A percentile compares a stretch with the other conserved stretches of the same genome.
These are phyloP conservation scores for Takifugu bimaculatus DNA, from an alignment of 2,113 vertebrate species.

Conservation along the genomic window DNA sequence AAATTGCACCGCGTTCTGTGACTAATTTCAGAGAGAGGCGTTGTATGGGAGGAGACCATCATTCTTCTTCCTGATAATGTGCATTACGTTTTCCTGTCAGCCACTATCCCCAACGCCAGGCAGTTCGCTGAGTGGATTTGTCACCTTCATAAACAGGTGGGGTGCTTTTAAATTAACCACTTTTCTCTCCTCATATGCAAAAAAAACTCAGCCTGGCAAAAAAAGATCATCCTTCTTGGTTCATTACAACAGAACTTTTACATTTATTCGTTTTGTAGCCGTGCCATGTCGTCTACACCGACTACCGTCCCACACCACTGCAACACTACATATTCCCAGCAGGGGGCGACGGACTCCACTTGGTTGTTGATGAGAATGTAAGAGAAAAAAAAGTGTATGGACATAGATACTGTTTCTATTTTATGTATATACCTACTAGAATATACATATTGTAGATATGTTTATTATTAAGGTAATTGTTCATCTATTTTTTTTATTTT, in stretches of 20 bases:
- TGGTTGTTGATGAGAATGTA: conserved; percentile 98
- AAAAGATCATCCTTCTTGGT: not conserved
- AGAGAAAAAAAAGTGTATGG: conserved; percentile 41
- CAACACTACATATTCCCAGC: conserved; percentile 98
- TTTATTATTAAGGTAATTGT: not conserved
- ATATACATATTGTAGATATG: not conserved
- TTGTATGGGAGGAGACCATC: conserved; percentile 99
- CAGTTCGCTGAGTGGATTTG: conserved; percentile 99
- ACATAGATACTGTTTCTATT: not conserved
- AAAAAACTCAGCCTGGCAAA: no score
- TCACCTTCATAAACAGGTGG: conserved; percentile 94
- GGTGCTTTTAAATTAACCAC: not conserved
- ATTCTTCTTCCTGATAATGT: conserved; percentile 98
- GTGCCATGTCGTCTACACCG: conserved; percentile 97
- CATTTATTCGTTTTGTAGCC: conserved; percentile 71
- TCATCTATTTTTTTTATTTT: not conserved
- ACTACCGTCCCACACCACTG: conserved; percentile 94
- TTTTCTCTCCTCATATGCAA: not conserved
- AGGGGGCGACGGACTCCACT: conserved; percentile 95
- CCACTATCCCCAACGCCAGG: conserved; percentile 95
- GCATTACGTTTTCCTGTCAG: conserved; percentile 96
- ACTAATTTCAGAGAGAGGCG: conserved; percentile 85
- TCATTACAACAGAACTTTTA: not conserved
- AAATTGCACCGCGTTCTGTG: not conserved
- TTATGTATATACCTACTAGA: not conserved